A percentile compares a stretch with the other conserved stretches of the same genome.
phyloP scores from a whole-genome alignment of 2,888 invertebrate species.

The Dexiosoma caninum region DNA sequence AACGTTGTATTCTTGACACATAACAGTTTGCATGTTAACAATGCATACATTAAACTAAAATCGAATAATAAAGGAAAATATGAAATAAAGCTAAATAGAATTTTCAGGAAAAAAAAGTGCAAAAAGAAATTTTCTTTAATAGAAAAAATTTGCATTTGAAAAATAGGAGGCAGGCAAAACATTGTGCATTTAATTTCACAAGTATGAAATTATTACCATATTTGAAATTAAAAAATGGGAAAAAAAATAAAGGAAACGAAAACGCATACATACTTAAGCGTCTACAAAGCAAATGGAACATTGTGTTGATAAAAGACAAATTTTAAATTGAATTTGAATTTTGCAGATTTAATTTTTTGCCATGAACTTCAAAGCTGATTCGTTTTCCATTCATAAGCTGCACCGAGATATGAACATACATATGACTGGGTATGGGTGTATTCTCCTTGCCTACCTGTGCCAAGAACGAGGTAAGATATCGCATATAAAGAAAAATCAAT shows the following conservation, averaged over 20 bases:
- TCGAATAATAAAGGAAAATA: constrained; percentile 1
- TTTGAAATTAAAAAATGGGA: constrained; percentile 47
- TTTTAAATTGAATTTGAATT: constrained; percentile 39
- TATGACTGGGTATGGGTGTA: no score
- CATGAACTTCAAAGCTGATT: constrained; percentile 40
- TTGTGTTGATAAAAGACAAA: neutral
- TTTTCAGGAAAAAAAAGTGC: neutral
- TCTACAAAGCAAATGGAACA: constrained; percentile 10
- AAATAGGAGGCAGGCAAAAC: neutral
- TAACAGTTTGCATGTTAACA: constrained; percentile 57
- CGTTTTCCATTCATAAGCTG: neutral
- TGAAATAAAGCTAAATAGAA: neutral
- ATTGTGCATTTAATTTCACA: constrained; percentile 1
- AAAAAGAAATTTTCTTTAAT: neutral
- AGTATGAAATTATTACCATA: constrained; percentile 52
- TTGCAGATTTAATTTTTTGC: neutral
- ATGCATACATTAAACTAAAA: constrained; percentile 53
- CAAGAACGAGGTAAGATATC: constrained; percentile 24
- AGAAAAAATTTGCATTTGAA: neutral
- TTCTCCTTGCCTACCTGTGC: constrained; percentile 7
- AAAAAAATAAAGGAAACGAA: constrained; percentile 24
- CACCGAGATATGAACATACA: neutral
- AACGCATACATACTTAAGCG: neutral
- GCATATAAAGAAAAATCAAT: constrained; percentile 61
- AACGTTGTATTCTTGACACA: constrained; percentile 61